Conservation (phyloP, 2,888 invertebrate species). For the Lepetodrilus schrolli region DNA sequence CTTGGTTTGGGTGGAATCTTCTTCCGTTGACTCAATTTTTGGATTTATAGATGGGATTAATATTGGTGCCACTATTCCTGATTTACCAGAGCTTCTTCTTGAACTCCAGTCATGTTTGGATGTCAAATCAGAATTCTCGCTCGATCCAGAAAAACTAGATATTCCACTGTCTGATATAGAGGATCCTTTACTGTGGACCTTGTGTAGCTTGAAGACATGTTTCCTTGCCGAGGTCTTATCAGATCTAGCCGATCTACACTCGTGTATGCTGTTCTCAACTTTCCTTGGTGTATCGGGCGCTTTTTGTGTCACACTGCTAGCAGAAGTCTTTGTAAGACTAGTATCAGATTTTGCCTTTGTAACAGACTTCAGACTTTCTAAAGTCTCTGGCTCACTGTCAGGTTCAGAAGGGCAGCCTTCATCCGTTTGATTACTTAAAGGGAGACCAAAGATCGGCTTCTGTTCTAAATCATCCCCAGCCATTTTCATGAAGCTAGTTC, state of each 20-base stretch:
- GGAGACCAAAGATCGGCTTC: constrained; percentile 46
- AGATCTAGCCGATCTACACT: constrained; percentile 13
- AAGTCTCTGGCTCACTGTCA: not conserved
- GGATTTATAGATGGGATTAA: constrained; percentile 9
- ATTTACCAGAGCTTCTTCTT: not conserved
- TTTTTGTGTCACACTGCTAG: not conserved
- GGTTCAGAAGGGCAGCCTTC: constrained; percentile 30
- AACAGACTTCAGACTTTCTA: not conserved
- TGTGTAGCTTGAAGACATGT: constrained; percentile 28
- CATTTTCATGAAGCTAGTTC: not conserved
- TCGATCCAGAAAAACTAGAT: constrained; percentile 60
- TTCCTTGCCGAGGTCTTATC: not conserved
- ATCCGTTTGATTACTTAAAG: constrained; percentile 51
- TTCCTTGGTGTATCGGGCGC: not conserved
- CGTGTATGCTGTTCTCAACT: not conserved
- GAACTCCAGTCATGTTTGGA: constrained; percentile 19
- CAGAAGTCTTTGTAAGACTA: not conserved
- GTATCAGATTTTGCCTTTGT: not conserved
- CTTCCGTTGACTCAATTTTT: not conserved
- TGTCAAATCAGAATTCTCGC: constrained; percentile 54
- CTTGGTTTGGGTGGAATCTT: not conserved
- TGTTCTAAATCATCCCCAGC: constrained; percentile 35
- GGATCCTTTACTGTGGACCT: constrained; percentile 52
- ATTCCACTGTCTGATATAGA: constrained; percentile 63
- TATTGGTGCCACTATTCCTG: not conserved